Percentiles rank a stretch among this genome's conserved stretches.
phyloP scores from a whole-genome alignment of 2,113 vertebrate species.

The Conger conger region DNA sequence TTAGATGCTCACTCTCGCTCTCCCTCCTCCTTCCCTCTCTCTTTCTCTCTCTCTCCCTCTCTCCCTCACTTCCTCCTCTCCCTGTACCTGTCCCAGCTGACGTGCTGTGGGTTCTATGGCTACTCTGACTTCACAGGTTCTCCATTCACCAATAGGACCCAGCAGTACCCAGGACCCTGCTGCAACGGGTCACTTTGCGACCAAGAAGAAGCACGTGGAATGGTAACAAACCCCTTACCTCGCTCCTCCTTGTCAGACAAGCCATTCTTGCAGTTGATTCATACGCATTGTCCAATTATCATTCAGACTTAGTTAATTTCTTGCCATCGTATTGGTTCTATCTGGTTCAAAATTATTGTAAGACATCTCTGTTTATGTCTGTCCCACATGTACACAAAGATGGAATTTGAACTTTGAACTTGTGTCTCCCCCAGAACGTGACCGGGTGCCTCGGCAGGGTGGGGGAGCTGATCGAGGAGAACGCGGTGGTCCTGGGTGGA shows the following conservation, averaged over 20 bases:
- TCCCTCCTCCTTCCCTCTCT: neutral
- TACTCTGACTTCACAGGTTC: slow-evolving; percentile 65
- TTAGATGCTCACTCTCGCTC: too few species aligned
- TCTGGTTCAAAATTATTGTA: too few species aligned
- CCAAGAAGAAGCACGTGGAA: rapidly evolving
- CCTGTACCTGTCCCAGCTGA: slow-evolving; percentile 46
- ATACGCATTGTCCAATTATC: too few species aligned
- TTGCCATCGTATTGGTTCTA: neutral
- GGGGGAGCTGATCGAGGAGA: slow-evolving; percentile 52
- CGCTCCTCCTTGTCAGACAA: neutral
- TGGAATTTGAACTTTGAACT: neutral
- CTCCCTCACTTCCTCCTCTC: neutral
- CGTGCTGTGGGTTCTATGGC: slow-evolving; percentile 70
- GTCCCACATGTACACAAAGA: too few species aligned
- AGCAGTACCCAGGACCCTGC: slow-evolving; percentile 52
- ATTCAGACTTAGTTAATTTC: too few species aligned
- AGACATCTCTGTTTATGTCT: too few species aligned
- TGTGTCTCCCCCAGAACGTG: slow-evolving; percentile 35
- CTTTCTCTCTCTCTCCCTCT: neutral
- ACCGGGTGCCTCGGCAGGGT: slow-evolving; percentile 57
- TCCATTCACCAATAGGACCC: neutral
- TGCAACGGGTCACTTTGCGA: slow-evolving; percentile 39
- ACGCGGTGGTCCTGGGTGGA: slow-evolving; percentile 56
- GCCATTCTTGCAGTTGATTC: neutral
- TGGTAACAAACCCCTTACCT: slow-evolving; percentile 17